Evolutionary conservation across 2,113 vertebrate genomes (phyloP), one percentile per base, ranked within the genome.

Genomic region (Hemicordylus capensis): DNA sequence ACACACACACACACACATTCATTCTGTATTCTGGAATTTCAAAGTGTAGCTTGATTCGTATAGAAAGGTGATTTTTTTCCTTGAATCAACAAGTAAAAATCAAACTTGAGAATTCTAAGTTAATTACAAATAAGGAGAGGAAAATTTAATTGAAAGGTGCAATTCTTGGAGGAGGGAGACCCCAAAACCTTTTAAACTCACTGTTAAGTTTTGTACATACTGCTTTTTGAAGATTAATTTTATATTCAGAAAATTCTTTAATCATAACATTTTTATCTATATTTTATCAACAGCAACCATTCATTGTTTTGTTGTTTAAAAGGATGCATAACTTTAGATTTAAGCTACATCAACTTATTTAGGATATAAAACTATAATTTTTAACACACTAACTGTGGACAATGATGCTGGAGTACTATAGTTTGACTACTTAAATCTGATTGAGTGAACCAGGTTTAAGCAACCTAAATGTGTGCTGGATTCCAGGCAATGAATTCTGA

Each of bases 1-100:
- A n/a, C n/a, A n/a, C n/a, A n/a, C n/a, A n/a, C n/a, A n/a, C n/a
- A n/a, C n/a, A n/a, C n/a, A n/a, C n/a, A n/a, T n/a, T n/a, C n/a
- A 94, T 94, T 94, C 94, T 95, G 92, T 34, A 79, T 93, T 94
- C 95, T 83, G 91, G 85, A 85, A 89, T 94, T 90, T 85, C 81
- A 92, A 92, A 85, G 84, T 93, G 91, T 94, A 91, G 75, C 94
- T 92, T 93, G 89, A 90, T 0, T 92, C 46, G 67, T 89, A 17
- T 63, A 84, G 85, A 48, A 48, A 89, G 59, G 89, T 91, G 64
- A 88, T 87, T 54, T 94, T 90, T 92, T 80, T 94, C 56, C 76
- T 94, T 78, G 59, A 73, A 0, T 89, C 58, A 80, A 80, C 74
- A 89, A 0, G 81, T 86, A 72, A 81, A 88, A 85, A 88, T 88